Conservation (phyloP, 2,888 invertebrate species). For the Chaetogeoica ovagalla region DNA sequence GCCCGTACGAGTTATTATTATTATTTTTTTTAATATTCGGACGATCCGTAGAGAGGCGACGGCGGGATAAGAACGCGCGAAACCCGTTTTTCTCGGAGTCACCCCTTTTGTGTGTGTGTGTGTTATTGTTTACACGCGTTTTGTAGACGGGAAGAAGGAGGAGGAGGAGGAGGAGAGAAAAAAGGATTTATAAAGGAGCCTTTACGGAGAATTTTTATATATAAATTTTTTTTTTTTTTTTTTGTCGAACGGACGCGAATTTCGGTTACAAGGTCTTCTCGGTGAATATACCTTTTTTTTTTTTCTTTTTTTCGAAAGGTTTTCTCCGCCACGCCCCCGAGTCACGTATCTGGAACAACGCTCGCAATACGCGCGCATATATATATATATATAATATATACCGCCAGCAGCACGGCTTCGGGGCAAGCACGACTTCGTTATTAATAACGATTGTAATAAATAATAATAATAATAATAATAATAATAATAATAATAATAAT, state of each 20-base stretch:
- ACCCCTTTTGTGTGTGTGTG: too few relatives aligned
- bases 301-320: slow-evolving; percentile 43
- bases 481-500: slow-evolving; percentile 6
- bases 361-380: neutral
- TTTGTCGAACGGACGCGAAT: slow-evolving; percentile 8
- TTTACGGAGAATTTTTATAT: too few relatives aligned
- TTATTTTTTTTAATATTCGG: slow-evolving; percentile 24
- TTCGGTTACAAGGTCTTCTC: slow-evolving; percentile 39
- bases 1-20: slow-evolving; percentile 19
- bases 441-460: slow-evolving; percentile 49
- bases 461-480: slow-evolving; percentile 22
- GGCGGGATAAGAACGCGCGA: slow-evolving; percentile 29
- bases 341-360: slow-evolving; percentile 53
- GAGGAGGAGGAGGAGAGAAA: neutral
- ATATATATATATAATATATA: too few relatives aligned
- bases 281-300: too few relatives aligned
- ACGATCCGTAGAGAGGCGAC: slow-evolving; percentile 1
- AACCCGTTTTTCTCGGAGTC: too few relatives aligned
- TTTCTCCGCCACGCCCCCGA: slow-evolving; percentile 37
- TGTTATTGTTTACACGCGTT: too few relatives aligned
- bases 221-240: neutral
- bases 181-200: neutral
- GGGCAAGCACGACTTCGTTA: slow-evolving; percentile 50
- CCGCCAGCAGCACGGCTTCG: slow-evolving; percentile 16
- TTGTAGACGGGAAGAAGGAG: too few relatives aligned